Evolutionary conservation across 2,888 invertebrate genomes (phyloP).

Genomic region (Camponotus fellah): DNA sequence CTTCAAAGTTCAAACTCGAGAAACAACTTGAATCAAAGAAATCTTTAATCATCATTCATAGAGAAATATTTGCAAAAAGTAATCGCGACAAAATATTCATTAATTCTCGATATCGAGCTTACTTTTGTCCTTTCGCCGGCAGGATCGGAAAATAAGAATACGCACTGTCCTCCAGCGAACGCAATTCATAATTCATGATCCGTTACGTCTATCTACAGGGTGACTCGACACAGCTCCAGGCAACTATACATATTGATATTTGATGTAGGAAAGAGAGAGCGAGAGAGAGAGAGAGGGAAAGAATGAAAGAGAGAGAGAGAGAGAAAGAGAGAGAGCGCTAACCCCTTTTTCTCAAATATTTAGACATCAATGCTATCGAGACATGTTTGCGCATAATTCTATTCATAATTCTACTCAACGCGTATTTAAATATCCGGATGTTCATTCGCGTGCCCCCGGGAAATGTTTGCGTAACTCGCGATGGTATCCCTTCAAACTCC

Average conservation of each 20-base stretch:
- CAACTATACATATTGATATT: conserved; percentile 73
- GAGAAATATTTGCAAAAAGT: conserved; percentile 37
- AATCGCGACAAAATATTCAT: conserved; percentile 27
- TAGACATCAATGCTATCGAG: conserved; percentile 33
- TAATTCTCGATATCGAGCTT: conserved; percentile 19
- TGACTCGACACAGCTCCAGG: conserved; percentile 21
- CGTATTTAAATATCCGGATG: conserved; percentile 22
- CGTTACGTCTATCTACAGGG: conserved; percentile 63
- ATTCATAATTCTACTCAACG: background rate
- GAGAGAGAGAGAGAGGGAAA: conserved; percentile 5
- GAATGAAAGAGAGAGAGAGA: conserved; percentile 14
- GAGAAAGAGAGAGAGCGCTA: background rate
- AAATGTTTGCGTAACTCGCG: conserved; percentile 35
- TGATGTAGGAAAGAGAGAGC: conserved; percentile 27
- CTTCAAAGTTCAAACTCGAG: background rate
- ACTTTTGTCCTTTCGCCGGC: background rate
- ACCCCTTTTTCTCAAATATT: conserved; percentile 52
- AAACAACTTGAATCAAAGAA: background rate
- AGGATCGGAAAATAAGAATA: conserved; percentile 44
- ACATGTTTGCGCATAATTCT: conserved; percentile 59
- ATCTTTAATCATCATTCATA: background rate
- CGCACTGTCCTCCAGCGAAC: conserved; percentile 47
- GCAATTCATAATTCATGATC: conserved; percentile 75
- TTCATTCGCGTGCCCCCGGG: conserved; percentile 18
- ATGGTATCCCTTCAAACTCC: background rate